These are phyloP conservation scores for Cherax quadricarinatus DNA, from an alignment of 1,140 invertebrate species.

Conservation along the genomic window DNA sequence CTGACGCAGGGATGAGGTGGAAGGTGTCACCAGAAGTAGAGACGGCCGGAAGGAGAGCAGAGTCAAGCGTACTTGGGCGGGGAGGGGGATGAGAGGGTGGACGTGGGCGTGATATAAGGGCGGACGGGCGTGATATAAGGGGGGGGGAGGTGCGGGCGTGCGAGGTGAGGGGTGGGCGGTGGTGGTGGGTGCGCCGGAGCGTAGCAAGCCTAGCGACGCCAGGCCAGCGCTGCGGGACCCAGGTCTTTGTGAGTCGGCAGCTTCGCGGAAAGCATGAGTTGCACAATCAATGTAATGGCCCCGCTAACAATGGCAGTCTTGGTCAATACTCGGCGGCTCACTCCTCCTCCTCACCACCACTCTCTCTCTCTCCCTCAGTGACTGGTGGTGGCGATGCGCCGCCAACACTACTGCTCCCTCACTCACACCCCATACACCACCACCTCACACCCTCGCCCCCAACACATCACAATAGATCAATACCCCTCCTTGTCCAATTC, in stretches of 20 bases:
- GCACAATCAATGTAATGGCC: slow-evolving; percentile 73
- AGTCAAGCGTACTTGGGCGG: not conserved
- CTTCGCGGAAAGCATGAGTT: slow-evolving; percentile 72
- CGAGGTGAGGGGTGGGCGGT: slow-evolving; percentile 14
- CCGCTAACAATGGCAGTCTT: slow-evolving; percentile 72
- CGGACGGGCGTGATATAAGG: slow-evolving; percentile 7
- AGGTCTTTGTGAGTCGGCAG: slow-evolving; percentile 67
- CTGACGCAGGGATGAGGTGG: too few species aligned
- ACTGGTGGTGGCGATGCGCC: not conserved
- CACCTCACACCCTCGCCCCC: not conserved
- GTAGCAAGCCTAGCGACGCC: slow-evolving; percentile 45
- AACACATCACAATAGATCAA: slow-evolving; percentile 19
- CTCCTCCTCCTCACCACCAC: slow-evolving; percentile 22
- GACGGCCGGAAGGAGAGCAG: not conserved
- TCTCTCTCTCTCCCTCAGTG: slow-evolving; percentile 42
- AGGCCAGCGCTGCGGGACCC: slow-evolving; percentile 32
- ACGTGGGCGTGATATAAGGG: not conserved
- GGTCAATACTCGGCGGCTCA: slow-evolving; percentile 67
- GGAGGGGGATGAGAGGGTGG: slow-evolving; percentile 3
- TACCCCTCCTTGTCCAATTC: not conserved
- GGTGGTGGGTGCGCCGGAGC: slow-evolving; percentile 33
- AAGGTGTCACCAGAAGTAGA: too few species aligned
- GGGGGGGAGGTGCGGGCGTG: slow-evolving; percentile 23
- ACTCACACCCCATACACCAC: slow-evolving; percentile 18
- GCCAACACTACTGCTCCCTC: slow-evolving; percentile 17